These are phyloP conservation scores for Ecdyonurus torrentis DNA, from an alignment of 2,888 invertebrate genomes.

Conservation along the genomic window DNA sequence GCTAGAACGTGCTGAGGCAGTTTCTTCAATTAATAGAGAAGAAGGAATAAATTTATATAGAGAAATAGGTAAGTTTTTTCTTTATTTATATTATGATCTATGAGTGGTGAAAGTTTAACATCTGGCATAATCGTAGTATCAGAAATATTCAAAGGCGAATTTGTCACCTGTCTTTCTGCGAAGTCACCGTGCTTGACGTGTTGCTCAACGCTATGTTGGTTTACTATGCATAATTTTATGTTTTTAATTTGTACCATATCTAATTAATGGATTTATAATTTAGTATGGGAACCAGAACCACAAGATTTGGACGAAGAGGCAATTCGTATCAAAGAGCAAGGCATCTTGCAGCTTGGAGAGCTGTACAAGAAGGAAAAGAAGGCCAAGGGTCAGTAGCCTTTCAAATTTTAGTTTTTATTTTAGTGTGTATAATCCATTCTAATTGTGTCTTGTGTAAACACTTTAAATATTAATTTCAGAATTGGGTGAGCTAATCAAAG, in stretches of 20 bases:
- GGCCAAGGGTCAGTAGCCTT: conserved; percentile 43
- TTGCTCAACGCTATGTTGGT: background rate
- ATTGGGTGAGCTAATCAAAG: conserved; percentile 81
- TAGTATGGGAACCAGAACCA: conserved; percentile 41
- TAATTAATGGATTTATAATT: background rate
- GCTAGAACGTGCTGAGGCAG: conserved; percentile 68
- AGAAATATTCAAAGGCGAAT: background rate
- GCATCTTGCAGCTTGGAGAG: conserved; percentile 82
- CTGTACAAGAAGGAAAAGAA: conserved; percentile 85
- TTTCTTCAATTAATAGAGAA: conserved; percentile 55
- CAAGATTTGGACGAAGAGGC: conserved; percentile 77
- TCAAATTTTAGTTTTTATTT: background rate
- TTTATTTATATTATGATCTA: background rate
- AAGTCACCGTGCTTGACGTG: background rate
- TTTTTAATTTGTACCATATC: background rate
- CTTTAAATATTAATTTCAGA: conserved; percentile 27
- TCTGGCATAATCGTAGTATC: background rate
- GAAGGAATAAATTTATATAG: conserved; percentile 56
- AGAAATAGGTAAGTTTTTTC: conserved; percentile 44
- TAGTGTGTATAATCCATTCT: background rate
- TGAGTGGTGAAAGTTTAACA: background rate
- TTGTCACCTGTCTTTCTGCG: background rate
- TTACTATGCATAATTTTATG: no score
- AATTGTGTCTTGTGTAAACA: background rate
- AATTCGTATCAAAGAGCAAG: conserved; percentile 82